Percentiles rank a stretch among this genome's conserved stretches.
Evolutionary conservation across 2,113 vertebrate genomes (phyloP).

Genomic region (Rutilus rutilus): DNA sequence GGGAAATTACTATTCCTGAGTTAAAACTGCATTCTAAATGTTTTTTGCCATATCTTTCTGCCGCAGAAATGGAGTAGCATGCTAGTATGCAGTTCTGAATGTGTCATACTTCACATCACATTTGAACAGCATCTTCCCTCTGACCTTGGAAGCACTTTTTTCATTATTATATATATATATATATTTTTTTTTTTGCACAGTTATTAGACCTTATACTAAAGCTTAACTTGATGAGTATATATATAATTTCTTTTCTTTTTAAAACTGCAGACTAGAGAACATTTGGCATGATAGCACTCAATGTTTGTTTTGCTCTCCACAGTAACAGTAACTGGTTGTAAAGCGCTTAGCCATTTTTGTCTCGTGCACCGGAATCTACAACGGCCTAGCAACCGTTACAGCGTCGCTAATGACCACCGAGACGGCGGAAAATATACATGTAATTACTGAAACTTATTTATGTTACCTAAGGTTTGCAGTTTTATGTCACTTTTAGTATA

Average conservation of each 20-base stretch:
- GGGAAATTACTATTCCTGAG: neutral
- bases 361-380: conserved; percentile 28
- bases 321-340: conserved; percentile 5
- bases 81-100: too few species aligned
- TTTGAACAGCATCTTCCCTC: neutral
- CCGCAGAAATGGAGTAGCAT: neutral
- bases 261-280: neutral
- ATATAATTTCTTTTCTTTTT: neutral
- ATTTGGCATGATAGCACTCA: neutral
- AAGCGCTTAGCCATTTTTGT: neutral
- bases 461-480: neutral
- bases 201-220: neutral
- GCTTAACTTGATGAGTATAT: neutral
- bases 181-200: neutral
- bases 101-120: neutral
- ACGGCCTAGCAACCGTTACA: conserved; percentile 65
- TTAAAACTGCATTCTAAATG: neutral
- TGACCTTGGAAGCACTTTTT: neutral
- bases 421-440: neutral
- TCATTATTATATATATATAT: neutral
- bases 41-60: neutral
- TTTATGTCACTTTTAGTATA: neutral
- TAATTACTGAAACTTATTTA: neutral
- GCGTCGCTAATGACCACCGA: conserved; percentile 13
- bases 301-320: conserved; percentile 26